Base-by-base conservation (phyloP, 2,888 invertebrate species). In the Erpobdella octoculata region DNA sequence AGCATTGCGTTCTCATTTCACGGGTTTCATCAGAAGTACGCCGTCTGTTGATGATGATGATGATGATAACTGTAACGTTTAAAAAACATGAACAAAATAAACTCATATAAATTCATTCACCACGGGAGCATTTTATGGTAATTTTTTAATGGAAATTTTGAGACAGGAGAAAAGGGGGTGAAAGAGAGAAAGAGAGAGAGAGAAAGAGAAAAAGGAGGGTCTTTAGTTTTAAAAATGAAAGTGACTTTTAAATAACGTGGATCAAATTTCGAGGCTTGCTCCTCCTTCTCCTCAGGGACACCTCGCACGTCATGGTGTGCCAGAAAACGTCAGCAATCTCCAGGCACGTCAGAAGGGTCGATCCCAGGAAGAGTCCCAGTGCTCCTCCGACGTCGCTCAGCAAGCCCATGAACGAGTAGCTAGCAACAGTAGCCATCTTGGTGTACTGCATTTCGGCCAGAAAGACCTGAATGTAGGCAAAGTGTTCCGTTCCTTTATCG, bases 311-410 rank as follows among this genome's bases (percentile, higher is more conserved):
- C 21, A 53, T 53, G 53, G 28, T 21, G 6, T 53, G 53, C 5
- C 53, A 31, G 36, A 25, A 4, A 35, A 69, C 3, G 21, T 69
- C 69, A 25, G 35, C 1, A 35, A 69, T 28, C 25, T 69, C 58
- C 8, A 69, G 31, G n/a, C 25, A 21, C 31, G 69, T 69, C 6
- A 69, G 28, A 9, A 69, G 35, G 35, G 69, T 69, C 6, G 58
- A 28, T 2, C 69, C 69, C 1, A 69, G 58, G n/a, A 69, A 35
- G 2, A 69, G 37, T 9, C 69, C 36, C 6, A 69, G 36, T n/a
- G 69, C 53, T 33, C 69, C 69, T 3, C 58, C 69, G 8, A 69
- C 58, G 37, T 69, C 69, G 31, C 48, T 36, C n/a, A 69, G 35
- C 5, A 69, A 36, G 28, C 33, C 36, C 58, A 69, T 36, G 58